Conservation (phyloP, 2,797 vertebrate species). For the Valencia hispanica region DNA sequence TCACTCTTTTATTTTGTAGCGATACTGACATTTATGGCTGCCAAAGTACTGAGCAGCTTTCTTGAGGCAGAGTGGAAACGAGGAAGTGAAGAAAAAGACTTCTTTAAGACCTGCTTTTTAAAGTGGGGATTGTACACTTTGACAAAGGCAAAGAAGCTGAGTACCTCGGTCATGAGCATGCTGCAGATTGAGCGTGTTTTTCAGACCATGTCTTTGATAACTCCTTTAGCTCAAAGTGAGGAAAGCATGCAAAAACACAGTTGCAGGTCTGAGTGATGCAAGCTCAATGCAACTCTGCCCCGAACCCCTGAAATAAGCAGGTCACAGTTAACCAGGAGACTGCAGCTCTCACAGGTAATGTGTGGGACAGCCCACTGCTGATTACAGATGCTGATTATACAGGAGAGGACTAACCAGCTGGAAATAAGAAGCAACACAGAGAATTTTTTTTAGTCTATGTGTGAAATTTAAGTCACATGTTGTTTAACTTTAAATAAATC, state of each 20-base stretch:
- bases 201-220: constrained; percentile 53
- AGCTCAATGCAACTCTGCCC: constrained; percentile 70
- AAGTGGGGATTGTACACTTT: constrained; percentile 26
- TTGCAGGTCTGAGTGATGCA: constrained; percentile 73
- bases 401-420: background rate
- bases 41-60: constrained; percentile 51
- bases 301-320: constrained; percentile 62
- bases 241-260: constrained; percentile 65
- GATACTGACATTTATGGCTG: constrained; percentile 59
- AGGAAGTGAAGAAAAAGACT: constrained; percentile 37
- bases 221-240: constrained; percentile 62
- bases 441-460: background rate
- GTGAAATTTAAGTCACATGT: background rate
- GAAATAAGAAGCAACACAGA: background rate
- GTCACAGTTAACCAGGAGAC: constrained; percentile 58
- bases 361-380: constrained; percentile 33
- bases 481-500: background rate
- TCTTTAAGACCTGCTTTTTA: constrained; percentile 32
- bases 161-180: constrained; percentile 15
- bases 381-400: constrained; percentile 17
- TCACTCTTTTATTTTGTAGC: constrained; percentile 55
- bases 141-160: constrained; percentile 40
- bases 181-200: constrained; percentile 41
- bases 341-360: constrained; percentile 54
- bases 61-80: constrained; percentile 48